Evolutionary conservation across 1,140 invertebrate species (phyloP).

Genomic region (Pinna nobilis): DNA sequence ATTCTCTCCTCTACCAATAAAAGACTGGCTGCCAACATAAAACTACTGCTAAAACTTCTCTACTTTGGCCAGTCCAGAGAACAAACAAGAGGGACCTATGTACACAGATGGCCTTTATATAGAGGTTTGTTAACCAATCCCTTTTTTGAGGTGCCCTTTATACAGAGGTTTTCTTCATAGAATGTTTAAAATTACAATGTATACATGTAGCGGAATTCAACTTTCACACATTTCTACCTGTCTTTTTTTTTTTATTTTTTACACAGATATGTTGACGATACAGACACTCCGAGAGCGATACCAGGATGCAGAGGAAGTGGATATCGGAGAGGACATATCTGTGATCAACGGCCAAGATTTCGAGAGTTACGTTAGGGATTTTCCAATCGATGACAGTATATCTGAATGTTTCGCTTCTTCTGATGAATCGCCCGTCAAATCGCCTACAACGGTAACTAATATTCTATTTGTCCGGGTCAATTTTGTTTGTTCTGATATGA

Average conservation of each 20-base stretch:
- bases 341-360: slow-evolving; percentile 40
- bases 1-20: background rate
- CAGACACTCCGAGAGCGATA: slow-evolving; percentile 41
- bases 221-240: background rate
- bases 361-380: slow-evolving; percentile 44
- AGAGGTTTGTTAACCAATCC: background rate
- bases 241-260: background rate
- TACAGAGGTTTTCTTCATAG: background rate
- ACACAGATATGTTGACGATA: slow-evolving; percentile 40
- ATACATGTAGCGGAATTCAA: background rate
- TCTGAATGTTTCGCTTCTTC: slow-evolving; percentile 44
- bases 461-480: background rate
- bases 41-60: background rate
- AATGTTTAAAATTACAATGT: background rate
- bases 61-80: background rate
- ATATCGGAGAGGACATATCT: slow-evolving; percentile 5
- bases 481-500: background rate
- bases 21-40: background rate
- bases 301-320: slow-evolving; percentile 30
- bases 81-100: background rate
- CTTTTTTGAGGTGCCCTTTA: background rate
- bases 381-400: slow-evolving; percentile 45
- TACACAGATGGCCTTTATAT: background rate
- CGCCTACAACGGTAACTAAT: background rate
- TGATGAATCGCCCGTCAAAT: background rate